A percentile compares a stretch with the other conserved stretches of the same genome.
Evolutionary conservation across 1,140 invertebrate species (phyloP).

Genomic region (Halyomorpha halys): DNA sequence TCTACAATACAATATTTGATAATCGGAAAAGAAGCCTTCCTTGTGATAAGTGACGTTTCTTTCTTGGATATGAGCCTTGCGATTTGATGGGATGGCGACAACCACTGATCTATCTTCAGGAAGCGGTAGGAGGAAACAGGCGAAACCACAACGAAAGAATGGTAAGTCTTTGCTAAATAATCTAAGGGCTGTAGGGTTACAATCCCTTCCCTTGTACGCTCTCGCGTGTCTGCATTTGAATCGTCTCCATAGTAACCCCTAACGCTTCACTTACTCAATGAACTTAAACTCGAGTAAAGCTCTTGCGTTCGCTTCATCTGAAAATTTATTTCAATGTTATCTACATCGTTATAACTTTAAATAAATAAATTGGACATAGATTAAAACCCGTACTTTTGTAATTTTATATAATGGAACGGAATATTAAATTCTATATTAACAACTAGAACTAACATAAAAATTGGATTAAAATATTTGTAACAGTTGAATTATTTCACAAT

Average conservation of each 20-base stretch:
- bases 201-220: neutral
- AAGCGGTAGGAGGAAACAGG: slow-evolving; percentile 30
- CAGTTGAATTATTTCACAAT: too few species aligned
- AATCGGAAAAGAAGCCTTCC: neutral
- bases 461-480: too few species aligned
- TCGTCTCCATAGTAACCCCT: slow-evolving; percentile 6
- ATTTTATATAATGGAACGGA: too few species aligned
- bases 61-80: slow-evolving; percentile 2
- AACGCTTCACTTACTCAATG: slow-evolving; percentile 6
- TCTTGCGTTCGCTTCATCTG: too few species aligned
- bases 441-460: too few species aligned
- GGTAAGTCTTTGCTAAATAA: slow-evolving; percentile 21
- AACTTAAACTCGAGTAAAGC: neutral
- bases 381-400: too few species aligned
- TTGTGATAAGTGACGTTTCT: neutral
- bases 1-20: neutral
- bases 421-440: too few species aligned
- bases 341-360: too few species aligned
- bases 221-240: neutral
- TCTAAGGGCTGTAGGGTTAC: neutral
- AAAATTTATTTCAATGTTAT: too few species aligned
- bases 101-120: slow-evolving; percentile 28
- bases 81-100: slow-evolving; percentile 23
- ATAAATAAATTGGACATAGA: too few species aligned
- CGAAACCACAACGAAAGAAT: slow-evolving; percentile 32